phyloP scores from a whole-genome alignment of 2,888 invertebrate genomes.

The Drosophila demipolita region DNA sequence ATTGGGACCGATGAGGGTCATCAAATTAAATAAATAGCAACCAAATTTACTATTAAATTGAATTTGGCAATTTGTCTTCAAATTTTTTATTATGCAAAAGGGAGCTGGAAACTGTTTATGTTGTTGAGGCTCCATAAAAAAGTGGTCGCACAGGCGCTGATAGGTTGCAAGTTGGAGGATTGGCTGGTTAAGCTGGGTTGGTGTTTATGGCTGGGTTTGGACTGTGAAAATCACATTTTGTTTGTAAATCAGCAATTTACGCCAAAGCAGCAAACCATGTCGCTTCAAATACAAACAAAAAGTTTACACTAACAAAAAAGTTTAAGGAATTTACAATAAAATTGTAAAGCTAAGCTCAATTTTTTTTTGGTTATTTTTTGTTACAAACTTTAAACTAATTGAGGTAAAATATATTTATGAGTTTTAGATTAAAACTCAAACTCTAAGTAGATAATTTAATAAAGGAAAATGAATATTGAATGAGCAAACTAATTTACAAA shows the following conservation, averaged over 20 bases:
- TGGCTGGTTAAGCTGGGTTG: slow-evolving; percentile 14
- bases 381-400: background rate
- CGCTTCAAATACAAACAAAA: slow-evolving; percentile 39
- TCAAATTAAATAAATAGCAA: slow-evolving; percentile 76
- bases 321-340: background rate
- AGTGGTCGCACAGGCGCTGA: slow-evolving; percentile 13
- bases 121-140: slow-evolving; percentile 57
- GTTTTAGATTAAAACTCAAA: background rate
- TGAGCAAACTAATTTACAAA: background rate
- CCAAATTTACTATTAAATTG: slow-evolving; percentile 78
- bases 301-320: background rate
- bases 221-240: slow-evolving; percentile 74
- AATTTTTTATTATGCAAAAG: slow-evolving; percentile 72
- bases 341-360: background rate
- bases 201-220: slow-evolving; percentile 19
- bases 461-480: background rate
- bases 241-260: slow-evolving; percentile 82
- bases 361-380: background rate
- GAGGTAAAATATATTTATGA: background rate
- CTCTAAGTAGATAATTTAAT: background rate
- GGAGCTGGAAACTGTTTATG: slow-evolving; percentile 62
- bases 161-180: background rate
- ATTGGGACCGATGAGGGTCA: slow-evolving; percentile 42
- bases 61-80: slow-evolving; percentile 77
- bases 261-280: slow-evolving; percentile 59